Base-by-base conservation (phyloP, 2,797 vertebrate species). In the Nyctalus aviator region DNA sequence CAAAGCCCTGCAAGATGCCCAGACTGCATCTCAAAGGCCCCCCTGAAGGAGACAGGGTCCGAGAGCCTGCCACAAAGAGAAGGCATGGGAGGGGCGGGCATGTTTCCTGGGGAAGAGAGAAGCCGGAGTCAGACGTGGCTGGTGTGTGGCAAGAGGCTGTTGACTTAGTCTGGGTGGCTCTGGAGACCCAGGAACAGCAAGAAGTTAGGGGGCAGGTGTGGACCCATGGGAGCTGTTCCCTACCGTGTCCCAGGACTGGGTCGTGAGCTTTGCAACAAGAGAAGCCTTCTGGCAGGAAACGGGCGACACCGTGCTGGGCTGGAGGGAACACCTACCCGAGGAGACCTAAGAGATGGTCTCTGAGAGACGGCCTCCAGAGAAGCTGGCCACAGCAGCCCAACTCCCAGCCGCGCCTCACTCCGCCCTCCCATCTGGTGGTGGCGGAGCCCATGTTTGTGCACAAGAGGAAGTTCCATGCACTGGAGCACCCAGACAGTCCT, bases 401-500 rank as follows among this genome's bases (percentile, higher is more conserved):
- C 30, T 35, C 59, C 44, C 32, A 32, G 76, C 9, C 64, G 20
- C 2, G 55, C 41, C 50, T 48, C 21, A 23, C 1, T 6, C 27
- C n/a, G 6, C 21, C 64, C 44, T 76, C 69, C 73, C 41, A 53
- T 8, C 23, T 25, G 69, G 75, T 6, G 17, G 48, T 13, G 30
- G 69, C n/a, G 30, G 25, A 32, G 73, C 44, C 72, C 59, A 30
- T 0, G 9, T 64, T 1, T 72, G 53, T 41, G 50, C 48, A 44
- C 18, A 32, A 85, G 66, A 78, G 83, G 37, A 95, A 71, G 57
- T 84, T 25, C 30, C 35, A 4, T 48, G 21, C 18, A 64, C 84
- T 85, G 75, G 92, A 66, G 88, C 12, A 71, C 66, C 73, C 82
- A 92, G 57, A 93, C 37, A 62, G 25, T 2, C 25, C 62, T 77